Evolutionary conservation across 2,888 invertebrate species (phyloP).

Genomic region (Celastrina argiolus): DNA sequence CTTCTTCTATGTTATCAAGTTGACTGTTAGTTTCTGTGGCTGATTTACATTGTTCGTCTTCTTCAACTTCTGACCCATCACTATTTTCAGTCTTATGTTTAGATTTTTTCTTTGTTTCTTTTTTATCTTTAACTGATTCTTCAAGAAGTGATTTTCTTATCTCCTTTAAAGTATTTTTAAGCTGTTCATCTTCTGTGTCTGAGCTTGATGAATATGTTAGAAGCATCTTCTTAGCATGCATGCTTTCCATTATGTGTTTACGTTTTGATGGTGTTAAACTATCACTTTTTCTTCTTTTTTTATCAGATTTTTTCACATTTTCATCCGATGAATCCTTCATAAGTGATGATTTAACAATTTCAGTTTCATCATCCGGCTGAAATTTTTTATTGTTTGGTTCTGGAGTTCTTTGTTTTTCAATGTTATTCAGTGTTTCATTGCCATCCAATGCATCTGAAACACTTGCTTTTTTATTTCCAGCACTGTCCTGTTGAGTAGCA

Average conservation of each 20-base stretch:
- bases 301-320: slow-evolving; percentile 34
- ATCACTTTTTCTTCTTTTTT: slow-evolving; percentile 32
- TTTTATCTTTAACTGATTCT: slow-evolving; percentile 36
- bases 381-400: slow-evolving; percentile 17
- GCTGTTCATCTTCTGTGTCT: slow-evolving; percentile 57
- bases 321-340: slow-evolving; percentile 41
- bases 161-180: slow-evolving; percentile 43
- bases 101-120: slow-evolving; percentile 30
- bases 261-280: slow-evolving; percentile 43
- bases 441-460: slow-evolving; percentile 26
- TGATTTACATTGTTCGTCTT: slow-evolving; percentile 25
- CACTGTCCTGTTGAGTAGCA: not conserved
- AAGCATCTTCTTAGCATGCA: slow-evolving; percentile 58
- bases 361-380: slow-evolving; percentile 25
- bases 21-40: slow-evolving; percentile 25
- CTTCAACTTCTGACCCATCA: slow-evolving; percentile 23
- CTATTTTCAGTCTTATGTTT: slow-evolving; percentile 40
- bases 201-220: slow-evolving; percentile 59
- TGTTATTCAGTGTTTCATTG: slow-evolving; percentile 1
- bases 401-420: slow-evolving; percentile 25
- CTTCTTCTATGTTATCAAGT: slow-evolving; percentile 30
- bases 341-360: slow-evolving; percentile 37
- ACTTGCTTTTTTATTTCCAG: slow-evolving; percentile 17
- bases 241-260: slow-evolving; percentile 53
- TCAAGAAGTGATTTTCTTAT: slow-evolving; percentile 49